Evolutionary conservation across 2,888 invertebrate species (phyloP).

Genomic region (Tethea ocularis): DNA sequence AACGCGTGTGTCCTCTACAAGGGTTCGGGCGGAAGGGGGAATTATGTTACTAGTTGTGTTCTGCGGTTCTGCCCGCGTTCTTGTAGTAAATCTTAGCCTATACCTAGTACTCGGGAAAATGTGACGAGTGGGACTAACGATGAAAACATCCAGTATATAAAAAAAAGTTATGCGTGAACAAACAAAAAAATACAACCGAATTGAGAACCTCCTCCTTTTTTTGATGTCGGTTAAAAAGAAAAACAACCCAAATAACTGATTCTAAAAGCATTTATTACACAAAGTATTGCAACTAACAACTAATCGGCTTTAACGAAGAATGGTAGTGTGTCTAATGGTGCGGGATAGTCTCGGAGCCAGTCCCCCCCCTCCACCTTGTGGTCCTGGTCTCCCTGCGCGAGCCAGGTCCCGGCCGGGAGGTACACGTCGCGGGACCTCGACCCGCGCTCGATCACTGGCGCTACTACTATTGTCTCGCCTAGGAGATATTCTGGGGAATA

Average conservation of each 20-base stretch:
- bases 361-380: constrained; percentile 68
- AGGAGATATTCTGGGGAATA: constrained; percentile 85
- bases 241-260: background rate
- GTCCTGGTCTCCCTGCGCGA: constrained; percentile 62
- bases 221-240: too few species aligned
- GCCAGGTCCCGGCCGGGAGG: constrained; percentile 87
- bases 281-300: background rate
- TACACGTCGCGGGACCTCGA: constrained; percentile 84
- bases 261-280: background rate
- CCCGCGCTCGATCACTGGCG: constrained; percentile 86
- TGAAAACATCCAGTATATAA: too few species aligned
- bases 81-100: too few species aligned
- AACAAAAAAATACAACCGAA: too few species aligned
- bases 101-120: too few species aligned
- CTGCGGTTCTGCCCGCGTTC: too few species aligned
- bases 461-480: constrained; percentile 87
- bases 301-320: constrained; percentile 68
- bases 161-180: too few species aligned
- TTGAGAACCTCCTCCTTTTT: too few species aligned
- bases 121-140: too few species aligned
- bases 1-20: too few species aligned
- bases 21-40: too few species aligned
- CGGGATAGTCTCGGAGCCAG: constrained; percentile 82
- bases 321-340: constrained; percentile 84
- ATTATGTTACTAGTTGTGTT: too few species aligned